A percentile compares a stretch with the other conserved stretches of the same genome.
Conservation (phyloP, 2,113 vertebrate species). For the Todiramphus chloris region DNA sequence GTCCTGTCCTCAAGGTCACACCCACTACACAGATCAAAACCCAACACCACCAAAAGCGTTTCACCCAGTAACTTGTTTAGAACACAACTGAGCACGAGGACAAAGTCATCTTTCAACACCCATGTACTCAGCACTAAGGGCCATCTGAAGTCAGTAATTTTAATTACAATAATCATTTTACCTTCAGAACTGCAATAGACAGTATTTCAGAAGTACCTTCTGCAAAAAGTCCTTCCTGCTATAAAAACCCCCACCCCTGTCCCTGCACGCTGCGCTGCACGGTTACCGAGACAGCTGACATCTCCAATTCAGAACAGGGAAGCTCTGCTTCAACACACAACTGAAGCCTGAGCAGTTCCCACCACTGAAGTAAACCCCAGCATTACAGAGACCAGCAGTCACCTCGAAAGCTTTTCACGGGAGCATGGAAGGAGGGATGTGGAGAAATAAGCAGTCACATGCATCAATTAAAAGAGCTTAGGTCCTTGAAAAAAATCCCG, state of each 20-base stretch:
- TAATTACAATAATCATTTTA: background rate
- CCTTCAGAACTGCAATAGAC: background rate
- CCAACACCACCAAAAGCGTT: background rate
- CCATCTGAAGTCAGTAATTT: background rate
- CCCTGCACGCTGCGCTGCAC: background rate
- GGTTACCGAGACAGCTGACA: background rate
- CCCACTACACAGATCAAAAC: background rate
- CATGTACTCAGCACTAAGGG: background rate
- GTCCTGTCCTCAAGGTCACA: background rate
- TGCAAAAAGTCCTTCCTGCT: background rate
- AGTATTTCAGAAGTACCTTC: background rate
- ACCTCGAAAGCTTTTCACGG: background rate
- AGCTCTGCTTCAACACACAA: background rate
- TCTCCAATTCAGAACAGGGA: fast-evolving
- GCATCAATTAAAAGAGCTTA: background rate
- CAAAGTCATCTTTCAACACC: background rate
- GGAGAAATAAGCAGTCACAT: background rate
- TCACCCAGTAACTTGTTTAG: background rate
- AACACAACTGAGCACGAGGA: background rate
- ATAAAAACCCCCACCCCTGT: background rate
- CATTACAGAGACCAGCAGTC: background rate
- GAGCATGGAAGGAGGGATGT: background rate
- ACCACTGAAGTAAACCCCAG: background rate
- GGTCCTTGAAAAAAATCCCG: background rate
- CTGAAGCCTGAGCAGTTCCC: background rate